Conservation (phyloP, 1,140 invertebrate genomes). For the Drosophila ohnishii region DNA sequence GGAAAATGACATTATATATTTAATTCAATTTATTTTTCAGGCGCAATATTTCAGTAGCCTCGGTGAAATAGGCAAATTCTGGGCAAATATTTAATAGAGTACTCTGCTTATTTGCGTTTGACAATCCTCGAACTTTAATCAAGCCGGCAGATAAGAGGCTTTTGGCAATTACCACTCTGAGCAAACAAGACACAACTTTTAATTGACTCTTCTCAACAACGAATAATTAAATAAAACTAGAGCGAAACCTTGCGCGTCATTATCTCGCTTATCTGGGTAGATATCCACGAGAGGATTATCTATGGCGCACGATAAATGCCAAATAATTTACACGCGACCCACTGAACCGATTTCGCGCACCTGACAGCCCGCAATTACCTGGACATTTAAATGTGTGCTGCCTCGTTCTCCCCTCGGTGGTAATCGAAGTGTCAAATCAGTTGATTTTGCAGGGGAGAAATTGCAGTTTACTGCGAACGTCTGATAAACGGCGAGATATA, state of each 20-base stretch:
- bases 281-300: slow-evolving; percentile 50
- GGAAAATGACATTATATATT: slow-evolving; percentile 39
- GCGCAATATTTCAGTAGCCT: neutral
- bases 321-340: slow-evolving; percentile 49
- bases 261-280: slow-evolving; percentile 30
- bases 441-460: slow-evolving; percentile 2
- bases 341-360: slow-evolving; percentile 16
- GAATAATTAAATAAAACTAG: slow-evolving; percentile 41
- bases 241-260: slow-evolving; percentile 44
- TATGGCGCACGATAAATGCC: slow-evolving; percentile 38
- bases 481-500: slow-evolving; percentile 31
- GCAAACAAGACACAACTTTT: slow-evolving; percentile 46
- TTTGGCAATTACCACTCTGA: slow-evolving; percentile 28
- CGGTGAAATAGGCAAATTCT: neutral
- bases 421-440: slow-evolving; percentile 24
- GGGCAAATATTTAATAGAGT: slow-evolving; percentile 18
- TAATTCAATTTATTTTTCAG: slow-evolving; percentile 49
- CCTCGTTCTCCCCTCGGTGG: slow-evolving; percentile 13
- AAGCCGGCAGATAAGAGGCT: slow-evolving; percentile 23
- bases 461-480: slow-evolving; percentile 53
- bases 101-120: slow-evolving; percentile 22
- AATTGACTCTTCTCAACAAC: slow-evolving; percentile 54
- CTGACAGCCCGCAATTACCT: slow-evolving; percentile 39
- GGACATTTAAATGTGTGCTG: slow-evolving; percentile 15
- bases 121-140: slow-evolving; percentile 19